Evolutionary conservation across 2,113 vertebrate genomes (phyloP), one percentile per base, ranked within the genome.

Genomic region (Catharus bicknelli): DNA sequence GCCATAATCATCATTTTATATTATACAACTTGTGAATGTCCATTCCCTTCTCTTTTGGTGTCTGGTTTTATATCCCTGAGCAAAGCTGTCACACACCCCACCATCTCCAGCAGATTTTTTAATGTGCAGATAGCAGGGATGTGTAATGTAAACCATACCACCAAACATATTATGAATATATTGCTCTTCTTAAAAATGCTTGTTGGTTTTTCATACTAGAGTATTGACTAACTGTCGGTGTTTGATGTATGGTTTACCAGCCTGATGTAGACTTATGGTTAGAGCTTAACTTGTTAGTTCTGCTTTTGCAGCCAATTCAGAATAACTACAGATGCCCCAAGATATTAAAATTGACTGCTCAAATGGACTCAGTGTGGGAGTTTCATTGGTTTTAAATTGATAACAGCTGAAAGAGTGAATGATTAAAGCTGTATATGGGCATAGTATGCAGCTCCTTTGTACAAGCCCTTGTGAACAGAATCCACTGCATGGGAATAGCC

Each of bases 241-340:
- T 99, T 99, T 99, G 99, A 99, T 99, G 98, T 98, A 98, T 98
- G 98, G 98, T 97, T 97, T 98, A 98, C 97, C 96, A 97, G 98
- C 90, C 97, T 98, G 97, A 97, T 98, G 98, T 98, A 98, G 98
- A 98, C 98, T 98, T 99, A 99, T 97, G 98, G 98, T 98, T 98
- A 98, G 98, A 98, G 98, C 98, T 99, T 98, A 99, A 98, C 98
- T 98, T 99, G 98, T 99, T 99, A 99, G 98, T 98, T 99, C 98
- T 99, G 98, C 98, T 98, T 98, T 98, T 98, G 97, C 97, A 98
- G 97, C 97, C 97, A 97, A 98, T 97, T 98, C 97, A 97, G 97
- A 98, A 97, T 97, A 98, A 98, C 98, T 98, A 98, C 98, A 97
- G 98, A 99, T 99, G 98, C 98, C 98, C 98, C 96, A 88, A 98